These are phyloP conservation scores for Actinopyga echinites DNA, from an alignment of 53 echinoderm and acorn worm species.

Conservation along the genomic window DNA sequence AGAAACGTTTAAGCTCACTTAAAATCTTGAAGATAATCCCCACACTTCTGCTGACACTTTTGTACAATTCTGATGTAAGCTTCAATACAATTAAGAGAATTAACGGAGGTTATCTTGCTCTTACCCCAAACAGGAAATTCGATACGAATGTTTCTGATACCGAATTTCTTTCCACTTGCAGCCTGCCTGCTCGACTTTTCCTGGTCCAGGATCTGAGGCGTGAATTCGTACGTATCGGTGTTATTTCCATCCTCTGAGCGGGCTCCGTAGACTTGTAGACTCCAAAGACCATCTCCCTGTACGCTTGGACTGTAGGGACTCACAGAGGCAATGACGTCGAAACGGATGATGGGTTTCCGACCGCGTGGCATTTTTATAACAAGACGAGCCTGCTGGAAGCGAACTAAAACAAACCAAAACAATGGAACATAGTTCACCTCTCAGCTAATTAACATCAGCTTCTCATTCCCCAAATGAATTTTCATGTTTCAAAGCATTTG, in stretches of 20 bases:
- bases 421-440: no score
- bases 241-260: background rate
- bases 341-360: background rate
- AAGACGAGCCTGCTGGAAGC: no score
- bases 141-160: background rate
- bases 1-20: no score
- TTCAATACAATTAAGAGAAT: no score
- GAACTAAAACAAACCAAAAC: no score
- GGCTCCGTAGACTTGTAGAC: background rate
- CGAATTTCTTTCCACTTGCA: background rate
- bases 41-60: no score
- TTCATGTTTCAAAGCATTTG: no score
- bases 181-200: background rate
- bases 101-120: background rate
- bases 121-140: conserved; percentile 10
- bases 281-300: conserved; percentile 10
- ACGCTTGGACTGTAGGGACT: background rate
- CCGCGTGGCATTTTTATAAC: background rate
- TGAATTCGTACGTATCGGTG: background rate
- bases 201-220: background rate
- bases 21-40: no score
- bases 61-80: no score
- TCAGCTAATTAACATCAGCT: no score
- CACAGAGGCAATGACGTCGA: background rate
- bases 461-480: no score